Evolutionary conservation across 2,113 vertebrate species (phyloP).

Genomic region (Gracilinanus agilis): DNA sequence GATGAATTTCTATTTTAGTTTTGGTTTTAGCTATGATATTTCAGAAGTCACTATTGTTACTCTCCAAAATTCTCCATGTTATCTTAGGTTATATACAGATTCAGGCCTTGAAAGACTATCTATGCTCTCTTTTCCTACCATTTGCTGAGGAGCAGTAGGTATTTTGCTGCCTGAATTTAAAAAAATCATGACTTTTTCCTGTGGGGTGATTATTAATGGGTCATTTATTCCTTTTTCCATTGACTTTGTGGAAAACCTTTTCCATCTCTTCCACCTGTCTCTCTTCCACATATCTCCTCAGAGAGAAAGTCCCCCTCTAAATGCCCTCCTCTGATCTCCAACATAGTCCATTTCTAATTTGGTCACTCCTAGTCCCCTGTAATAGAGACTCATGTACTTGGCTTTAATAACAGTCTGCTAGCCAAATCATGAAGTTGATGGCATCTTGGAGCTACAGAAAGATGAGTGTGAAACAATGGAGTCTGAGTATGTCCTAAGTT

Average conservation of each 20-base stretch:
- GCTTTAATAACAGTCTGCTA: background rate
- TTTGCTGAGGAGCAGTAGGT: background rate
- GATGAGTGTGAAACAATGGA: background rate
- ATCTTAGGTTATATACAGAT: background rate
- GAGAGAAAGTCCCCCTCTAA: background rate
- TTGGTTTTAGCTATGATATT: background rate
- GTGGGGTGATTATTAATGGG: no score
- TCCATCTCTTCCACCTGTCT: background rate
- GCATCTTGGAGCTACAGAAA: background rate
- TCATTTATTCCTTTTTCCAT: background rate
- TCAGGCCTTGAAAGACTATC: no score
- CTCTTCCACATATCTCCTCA: background rate
- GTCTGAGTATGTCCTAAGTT: background rate
- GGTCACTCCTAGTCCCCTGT: background rate
- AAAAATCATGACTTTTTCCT: background rate
- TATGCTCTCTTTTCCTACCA: no score
- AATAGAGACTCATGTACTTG: background rate
- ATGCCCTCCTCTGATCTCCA: background rate
- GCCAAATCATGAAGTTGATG: background rate
- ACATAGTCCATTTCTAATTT: background rate
- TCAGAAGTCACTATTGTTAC: background rate
- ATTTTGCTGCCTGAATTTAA: background rate
- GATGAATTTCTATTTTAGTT: background rate
- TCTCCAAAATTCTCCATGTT: background rate
- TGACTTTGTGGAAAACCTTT: background rate